Evolutionary conservation across 2,797 vertebrate genomes (phyloP), one percentile per base, ranked within the genome.

Genomic region (Enteromius afrohamiltoni): DNA sequence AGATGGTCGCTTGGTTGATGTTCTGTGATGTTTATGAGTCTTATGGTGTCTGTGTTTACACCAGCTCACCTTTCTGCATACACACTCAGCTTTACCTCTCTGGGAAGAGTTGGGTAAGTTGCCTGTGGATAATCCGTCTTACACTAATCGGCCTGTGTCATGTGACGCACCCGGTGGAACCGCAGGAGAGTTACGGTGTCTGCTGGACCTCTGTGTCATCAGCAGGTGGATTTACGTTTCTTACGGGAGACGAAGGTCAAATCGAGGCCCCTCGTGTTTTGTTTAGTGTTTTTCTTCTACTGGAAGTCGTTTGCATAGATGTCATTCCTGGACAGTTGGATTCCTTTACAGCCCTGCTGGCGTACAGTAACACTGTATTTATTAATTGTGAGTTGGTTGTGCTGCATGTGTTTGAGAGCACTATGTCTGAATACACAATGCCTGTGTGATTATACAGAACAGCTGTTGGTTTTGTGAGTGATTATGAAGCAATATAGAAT

Each of bases 111-210:
- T 82, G 83, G 85, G 87, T 88, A 85, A 86, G 86, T 84, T 86
- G 77, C 64, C 75, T 45, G 19, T 17, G 76, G 82, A 85, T 91
- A 91, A 93, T 91, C 92, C 77, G 67, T 86, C 84, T 87, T 76
- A 91, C 88, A 88, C 90, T 92, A 92, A 91, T 87, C 75, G 14
- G 60, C 40, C 64, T 11, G 79, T 67, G 88, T 91, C 90, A 91
- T 82, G 80, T 92, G 91, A 92, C 21, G 16, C 79, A 53, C 14
- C 62, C 76, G 83, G 16, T 76, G 26, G 81, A 85, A 42, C 31
- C 16, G 80, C 76, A 49, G 49, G 79, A 58, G 51, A 19, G 75
- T 84, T 29, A 13, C n/a, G 68, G 5, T 76, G 71, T 70, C 79
- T 53, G 37, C 42, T 62, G 74, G 75, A 73, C 83, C 67, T 47